A percentile compares a stretch with the other conserved stretches of the same genome.
Evolutionary conservation across 53 echinoderm and acorn worm species (phyloP).

Genomic region (Apostichopus leukothele): DNA sequence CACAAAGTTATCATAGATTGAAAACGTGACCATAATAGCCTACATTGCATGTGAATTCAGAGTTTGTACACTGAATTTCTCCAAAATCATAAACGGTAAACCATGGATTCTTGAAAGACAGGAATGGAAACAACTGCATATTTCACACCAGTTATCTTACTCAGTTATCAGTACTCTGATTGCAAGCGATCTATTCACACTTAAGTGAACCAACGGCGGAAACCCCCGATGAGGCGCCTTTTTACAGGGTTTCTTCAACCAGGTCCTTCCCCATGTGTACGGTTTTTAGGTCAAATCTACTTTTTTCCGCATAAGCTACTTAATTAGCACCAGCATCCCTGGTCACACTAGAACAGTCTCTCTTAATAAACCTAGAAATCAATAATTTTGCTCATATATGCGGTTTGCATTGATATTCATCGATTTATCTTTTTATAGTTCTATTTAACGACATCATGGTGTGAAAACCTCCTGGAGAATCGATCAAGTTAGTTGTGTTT

Average conservation of each 20-base stretch:
- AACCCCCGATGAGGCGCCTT: too few relatives aligned
- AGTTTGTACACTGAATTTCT: too few relatives aligned
- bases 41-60: too few relatives aligned
- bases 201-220: too few relatives aligned
- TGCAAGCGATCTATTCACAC: too few relatives aligned
- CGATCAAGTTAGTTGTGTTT: background rate
- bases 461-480: background rate
- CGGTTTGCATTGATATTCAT: slow-evolving; percentile 34
- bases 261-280: background rate
- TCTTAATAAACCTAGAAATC: slow-evolving; percentile 19
- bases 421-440: slow-evolving; percentile 28
- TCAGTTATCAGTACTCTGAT: too few relatives aligned
- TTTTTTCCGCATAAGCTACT: background rate
- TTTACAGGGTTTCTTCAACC: background rate
- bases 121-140: too few relatives aligned
- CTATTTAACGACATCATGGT: background rate
- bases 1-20: too few relatives aligned
- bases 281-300: background rate
- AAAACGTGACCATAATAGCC: too few relatives aligned
- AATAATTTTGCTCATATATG: slow-evolving; percentile 32
- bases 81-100: too few relatives aligned
- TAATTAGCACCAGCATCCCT: slow-evolving; percentile 12
- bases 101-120: too few relatives aligned
- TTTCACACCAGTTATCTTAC: too few relatives aligned
- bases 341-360: background rate